Base-by-base conservation (phyloP, 2,888 invertebrate species). In the Trichopoda pennipes region DNA sequence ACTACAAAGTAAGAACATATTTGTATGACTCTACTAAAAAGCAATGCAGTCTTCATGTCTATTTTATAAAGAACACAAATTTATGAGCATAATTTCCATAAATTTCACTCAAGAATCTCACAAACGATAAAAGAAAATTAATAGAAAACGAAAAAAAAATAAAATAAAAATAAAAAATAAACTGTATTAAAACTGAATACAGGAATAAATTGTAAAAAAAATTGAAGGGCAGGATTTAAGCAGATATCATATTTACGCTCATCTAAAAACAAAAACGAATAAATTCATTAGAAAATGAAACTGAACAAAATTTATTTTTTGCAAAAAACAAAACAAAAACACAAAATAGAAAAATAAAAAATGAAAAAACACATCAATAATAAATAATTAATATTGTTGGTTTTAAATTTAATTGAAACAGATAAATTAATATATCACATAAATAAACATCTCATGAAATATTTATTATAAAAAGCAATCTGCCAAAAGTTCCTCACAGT, bases 61-160 rank as follows among this genome's bases (percentile, higher is more conserved):
- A 56, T 51, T 61, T 47, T 61, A 61, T 61, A 16, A 21, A 23
- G 55, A 21, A 9, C 6, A 63, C 47, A 69, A 47, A 77, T 77
- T 77, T 77, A 77, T 58, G 63, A 56, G 35, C 35, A 56, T 21
- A 56, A 64, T 74, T 74, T 74, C 35, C 63, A 64, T 74, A 64
- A 73, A 73, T 44, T 35, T 44, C 61, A n/a, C 35, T 47, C 35
- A 28, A 47, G n/a, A 64, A 55, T 49, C 56, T 35, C 32, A 55
- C 47, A 55, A 74, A 61, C 19, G 23, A 23, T 63, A 38, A 17
- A 63, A 53, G n/a, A 55, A 44, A 64, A 64, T 61, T 72, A 53
- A 60, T 38, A 21, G 19, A 42, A 61, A 73, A 32, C 42, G 7
- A 32, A 73, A 51, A n/a, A n/a, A n/a, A n/a, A n/a, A n/a, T n/a